Evolutionary conservation across 2,113 vertebrate species (phyloP).

Genomic region (Microcebus lehilahytsara): DNA sequence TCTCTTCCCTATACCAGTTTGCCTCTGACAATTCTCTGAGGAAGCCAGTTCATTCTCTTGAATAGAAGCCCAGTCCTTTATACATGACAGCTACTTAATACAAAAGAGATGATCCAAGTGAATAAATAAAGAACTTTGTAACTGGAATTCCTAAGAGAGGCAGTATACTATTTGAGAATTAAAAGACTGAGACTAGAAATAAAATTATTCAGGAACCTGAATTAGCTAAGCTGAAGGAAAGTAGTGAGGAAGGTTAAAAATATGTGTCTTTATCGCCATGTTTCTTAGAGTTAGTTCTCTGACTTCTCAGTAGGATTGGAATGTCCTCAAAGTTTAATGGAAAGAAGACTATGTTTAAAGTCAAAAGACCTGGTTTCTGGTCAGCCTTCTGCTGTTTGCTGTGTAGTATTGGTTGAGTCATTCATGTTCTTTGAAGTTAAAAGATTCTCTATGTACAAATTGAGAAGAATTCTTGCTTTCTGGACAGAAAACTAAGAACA

Average conservation of each 20-base stretch:
- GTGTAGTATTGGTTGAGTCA: constrained; percentile 34
- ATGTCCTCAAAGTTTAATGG: constrained; percentile 10
- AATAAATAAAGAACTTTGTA: constrained; percentile 49
- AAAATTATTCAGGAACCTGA: constrained; percentile 31
- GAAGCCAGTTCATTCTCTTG: constrained; percentile 31
- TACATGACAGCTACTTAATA: not conserved
- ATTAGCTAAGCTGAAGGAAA: constrained; percentile 55
- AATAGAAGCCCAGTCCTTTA: constrained; percentile 45
- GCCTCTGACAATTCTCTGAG: constrained; percentile 6
- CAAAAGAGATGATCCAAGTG: constrained; percentile 16
- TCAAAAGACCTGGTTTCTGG: constrained; percentile 17
- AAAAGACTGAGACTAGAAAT: not conserved
- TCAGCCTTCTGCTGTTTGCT: constrained; percentile 29
- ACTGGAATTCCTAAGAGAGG: constrained; percentile 40
- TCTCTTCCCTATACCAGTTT: not conserved
- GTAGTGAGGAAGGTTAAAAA: constrained; percentile 59
- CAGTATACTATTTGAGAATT: not conserved
- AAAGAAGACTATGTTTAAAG: constrained; percentile 34
- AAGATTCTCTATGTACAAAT: constrained; percentile 3
- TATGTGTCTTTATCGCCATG: constrained; percentile 16
- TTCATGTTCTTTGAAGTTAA: constrained; percentile 3
- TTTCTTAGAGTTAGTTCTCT: constrained; percentile 53
- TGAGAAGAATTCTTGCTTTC: constrained; percentile 3
- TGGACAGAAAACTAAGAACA: not conserved
- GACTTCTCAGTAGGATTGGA: constrained; percentile 36